phyloP scores from a whole-genome alignment of 1,140 invertebrate species.

The Holotrichia oblita region DNA sequence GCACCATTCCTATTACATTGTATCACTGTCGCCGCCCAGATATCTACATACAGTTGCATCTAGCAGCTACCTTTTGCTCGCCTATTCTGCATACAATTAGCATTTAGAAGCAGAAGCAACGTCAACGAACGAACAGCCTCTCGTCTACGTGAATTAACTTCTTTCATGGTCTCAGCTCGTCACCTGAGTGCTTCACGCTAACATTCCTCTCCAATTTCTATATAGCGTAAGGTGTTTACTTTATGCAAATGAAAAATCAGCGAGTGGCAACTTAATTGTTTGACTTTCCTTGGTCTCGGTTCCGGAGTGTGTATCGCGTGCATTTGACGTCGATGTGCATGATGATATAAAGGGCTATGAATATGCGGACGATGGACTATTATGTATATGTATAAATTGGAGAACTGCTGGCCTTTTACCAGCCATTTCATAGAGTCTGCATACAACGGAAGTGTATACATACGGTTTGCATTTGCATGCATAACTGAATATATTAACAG shows the following conservation, averaged over 20 bases:
- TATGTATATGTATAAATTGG: neutral
- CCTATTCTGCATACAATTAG: neutral
- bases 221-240: neutral
- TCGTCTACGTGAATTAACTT: neutral
- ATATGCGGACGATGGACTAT: neutral
- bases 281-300: neutral
- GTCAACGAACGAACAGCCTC: neutral
- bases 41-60: neutral
- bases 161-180: neutral
- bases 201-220: neutral
- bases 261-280: conserved; percentile 5
- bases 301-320: neutral
- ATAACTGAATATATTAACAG: neutral
- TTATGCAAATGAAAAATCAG: conserved; percentile 3
- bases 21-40: neutral
- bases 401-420: no score
- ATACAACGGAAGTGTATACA: neutral
- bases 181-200: neutral
- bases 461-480: neutral
- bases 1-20: neutral
- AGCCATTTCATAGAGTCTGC: neutral
- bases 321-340: neutral
- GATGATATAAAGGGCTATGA: neutral
- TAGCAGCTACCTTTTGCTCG: neutral
- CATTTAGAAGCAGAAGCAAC: neutral